Percentiles rank a stretch among this genome's conserved stretches.
phyloP scores from a whole-genome alignment of 1,140 invertebrate species.

The Drosophila ambigua region DNA sequence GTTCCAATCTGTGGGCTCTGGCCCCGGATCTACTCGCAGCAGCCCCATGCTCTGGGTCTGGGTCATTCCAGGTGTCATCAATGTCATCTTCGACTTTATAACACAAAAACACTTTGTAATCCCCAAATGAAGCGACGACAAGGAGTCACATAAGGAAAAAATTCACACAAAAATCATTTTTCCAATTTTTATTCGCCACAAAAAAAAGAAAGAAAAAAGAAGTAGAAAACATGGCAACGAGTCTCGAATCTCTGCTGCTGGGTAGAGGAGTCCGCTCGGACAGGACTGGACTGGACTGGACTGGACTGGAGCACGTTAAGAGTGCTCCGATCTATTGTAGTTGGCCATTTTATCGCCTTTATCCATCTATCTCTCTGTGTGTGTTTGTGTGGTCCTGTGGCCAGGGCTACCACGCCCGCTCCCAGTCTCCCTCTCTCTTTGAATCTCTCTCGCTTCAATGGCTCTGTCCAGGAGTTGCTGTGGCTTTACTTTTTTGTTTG shows the following conservation, averaged over 20 bases:
- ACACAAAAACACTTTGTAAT: slow-evolving; percentile 82
- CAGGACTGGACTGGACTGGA: slow-evolving; percentile 1
- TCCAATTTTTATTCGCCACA: slow-evolving; percentile 22
- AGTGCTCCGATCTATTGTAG: slow-evolving; percentile 61
- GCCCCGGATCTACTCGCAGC: background rate
- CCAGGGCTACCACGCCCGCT: too few species aligned
- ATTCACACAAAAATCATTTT: slow-evolving; percentile 25
- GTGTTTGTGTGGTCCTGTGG: background rate
- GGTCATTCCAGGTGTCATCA: slow-evolving; percentile 77
- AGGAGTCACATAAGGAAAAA: slow-evolving; percentile 13
- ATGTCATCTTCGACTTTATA: slow-evolving; percentile 82
- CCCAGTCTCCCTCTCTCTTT: slow-evolving; percentile 5
- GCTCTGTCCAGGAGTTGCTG: slow-evolving; percentile 9
- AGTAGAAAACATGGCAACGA: slow-evolving; percentile 3
- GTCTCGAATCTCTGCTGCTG: background rate
- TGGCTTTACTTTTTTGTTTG: slow-evolving; percentile 2
- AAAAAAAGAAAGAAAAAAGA: slow-evolving; percentile 1
- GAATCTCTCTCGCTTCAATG: slow-evolving; percentile 56
- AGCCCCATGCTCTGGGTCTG: slow-evolving; percentile 3
- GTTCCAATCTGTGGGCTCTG: background rate
- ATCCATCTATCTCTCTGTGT: slow-evolving; percentile 19
- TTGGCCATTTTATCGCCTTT: slow-evolving; percentile 70
- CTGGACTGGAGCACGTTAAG: background rate
- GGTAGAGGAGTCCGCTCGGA: too few species aligned
- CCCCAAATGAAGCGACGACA: slow-evolving; percentile 78